Evolutionary conservation across 2,113 vertebrate genomes (phyloP).

Genomic region (Elanoides forficatus): DNA sequence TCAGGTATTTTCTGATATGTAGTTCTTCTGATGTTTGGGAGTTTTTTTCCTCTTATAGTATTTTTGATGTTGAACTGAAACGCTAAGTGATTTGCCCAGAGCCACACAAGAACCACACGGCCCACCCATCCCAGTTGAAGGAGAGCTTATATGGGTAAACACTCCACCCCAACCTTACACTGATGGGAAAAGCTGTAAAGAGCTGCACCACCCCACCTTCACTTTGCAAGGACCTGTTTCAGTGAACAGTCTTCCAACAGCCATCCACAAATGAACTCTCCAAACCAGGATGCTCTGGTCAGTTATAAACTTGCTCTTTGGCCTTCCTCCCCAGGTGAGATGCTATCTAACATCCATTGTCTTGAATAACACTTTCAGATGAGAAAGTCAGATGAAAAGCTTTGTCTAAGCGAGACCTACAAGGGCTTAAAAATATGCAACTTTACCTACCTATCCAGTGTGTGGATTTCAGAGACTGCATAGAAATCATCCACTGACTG

Average conservation of each 20-base stretch:
- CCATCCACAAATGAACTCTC: not conserved
- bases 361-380: not conserved
- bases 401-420: not conserved
- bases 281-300: not conserved
- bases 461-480: not conserved
- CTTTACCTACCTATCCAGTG: not conserved
- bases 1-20: not conserved
- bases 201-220: not conserved
- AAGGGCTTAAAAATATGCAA: not conserved
- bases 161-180: not conserved
- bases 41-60: not conserved
- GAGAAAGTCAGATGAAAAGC: not conserved
- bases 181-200: not conserved
- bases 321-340: not conserved
- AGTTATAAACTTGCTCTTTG: not conserved
- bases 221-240: not conserved
- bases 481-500: not conserved
- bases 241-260: not conserved
- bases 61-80: not conserved
- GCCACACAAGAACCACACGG: not conserved
- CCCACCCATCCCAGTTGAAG: not conserved
- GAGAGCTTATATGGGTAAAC: not conserved
- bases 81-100: not conserved
- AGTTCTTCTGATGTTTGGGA: not conserved
- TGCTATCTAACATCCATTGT: not conserved